Evolutionary conservation across 2,888 invertebrate species (phyloP), one percentile per base, ranked within the genome.

Genomic region (Fissipunctia ypsillon): DNA sequence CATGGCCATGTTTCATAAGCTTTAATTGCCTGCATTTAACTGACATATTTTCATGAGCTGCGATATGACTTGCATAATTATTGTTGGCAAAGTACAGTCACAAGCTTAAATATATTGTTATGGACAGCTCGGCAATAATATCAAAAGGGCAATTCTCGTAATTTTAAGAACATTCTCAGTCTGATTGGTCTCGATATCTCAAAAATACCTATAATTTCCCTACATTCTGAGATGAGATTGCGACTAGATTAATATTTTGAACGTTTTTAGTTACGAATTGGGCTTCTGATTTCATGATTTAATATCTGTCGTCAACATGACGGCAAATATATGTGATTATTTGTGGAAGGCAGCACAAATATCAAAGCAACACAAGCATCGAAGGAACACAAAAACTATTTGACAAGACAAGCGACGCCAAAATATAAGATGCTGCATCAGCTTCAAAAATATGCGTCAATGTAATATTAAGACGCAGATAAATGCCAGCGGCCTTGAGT

Each of bases 41-140:
- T 67, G 76, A 76, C 81, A 81, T 84, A 86, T 87, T 88, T 88
- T 85, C 81, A 85, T 80, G 82, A 86, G 65, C 59, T 25, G 54
- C 78, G 76, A 68, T 87, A 83, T 88, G 83, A 86, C 82, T 88
- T 81, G 73, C 88, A 86, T 89, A 88, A 89, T 88, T 85, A 69
- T 72, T 76, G 66, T 80, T 71, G 64, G 77, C 75, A 73, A 61
- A 50, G 81, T 82, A 87, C 80, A 68, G 35, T 84, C 48, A 64
- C n/a, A 5, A 35, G n/a, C 35, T 12, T 1, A 64, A 35, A 48
- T 35, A 31, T 48, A 1, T 38, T 6, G n/a, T n/a, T 16, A 31
- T 16, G 14, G 3, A 16, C 14, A 22, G 6, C 1, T 31, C 22
- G 10, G 31, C 5, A 48, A 31, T 6, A 31, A 28, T 43, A 45